phyloP scores from a whole-genome alignment of 2,888 invertebrate species.

The Tachina fera region DNA sequence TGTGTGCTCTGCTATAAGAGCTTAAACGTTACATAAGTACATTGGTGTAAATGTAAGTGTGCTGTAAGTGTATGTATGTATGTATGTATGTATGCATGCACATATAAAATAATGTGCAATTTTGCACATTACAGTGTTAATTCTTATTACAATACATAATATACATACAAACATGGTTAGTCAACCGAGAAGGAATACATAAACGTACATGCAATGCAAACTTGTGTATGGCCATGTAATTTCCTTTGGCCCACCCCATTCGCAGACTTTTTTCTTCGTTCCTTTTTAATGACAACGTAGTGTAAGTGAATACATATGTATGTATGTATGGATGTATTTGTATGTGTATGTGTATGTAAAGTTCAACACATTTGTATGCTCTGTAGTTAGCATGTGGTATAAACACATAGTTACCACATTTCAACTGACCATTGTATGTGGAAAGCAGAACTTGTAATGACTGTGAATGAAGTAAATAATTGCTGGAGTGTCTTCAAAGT shows the following conservation, averaged over 20 bases:
- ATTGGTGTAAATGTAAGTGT: slow-evolving; percentile 8
- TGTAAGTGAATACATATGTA: background rate
- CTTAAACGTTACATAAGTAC: slow-evolving; percentile 26
- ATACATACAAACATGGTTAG: slow-evolving; percentile 47
- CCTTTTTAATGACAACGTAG: slow-evolving; percentile 36
- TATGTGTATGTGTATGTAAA: slow-evolving; percentile 41
- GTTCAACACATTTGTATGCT: slow-evolving; percentile 55
- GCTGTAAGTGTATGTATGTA: background rate
- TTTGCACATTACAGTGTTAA: slow-evolving; percentile 73
- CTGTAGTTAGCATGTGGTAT: slow-evolving; percentile 65
- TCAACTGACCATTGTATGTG: slow-evolving; percentile 60
- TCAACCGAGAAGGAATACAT: slow-evolving; percentile 36
- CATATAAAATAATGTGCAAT: slow-evolving; percentile 82
- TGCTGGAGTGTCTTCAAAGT: slow-evolving; percentile 37
- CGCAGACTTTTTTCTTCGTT: slow-evolving; percentile 18
- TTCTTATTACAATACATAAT: slow-evolving; percentile 57
- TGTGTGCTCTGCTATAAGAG: background rate
- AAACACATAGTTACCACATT: slow-evolving; percentile 65
- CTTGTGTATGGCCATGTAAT: slow-evolving; percentile 26
- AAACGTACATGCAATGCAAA: background rate
- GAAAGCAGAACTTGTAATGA: slow-evolving; percentile 53
- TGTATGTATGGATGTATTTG: background rate
- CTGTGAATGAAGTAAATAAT: slow-evolving; percentile 60
- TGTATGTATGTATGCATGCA: slow-evolving; percentile 75
- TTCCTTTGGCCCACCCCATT: slow-evolving; percentile 48